Evolutionary conservation across 2,797 vertebrate genomes (phyloP), one percentile per base, ranked within the genome.

Genomic region (Chrysocyon brachyurus): DNA sequence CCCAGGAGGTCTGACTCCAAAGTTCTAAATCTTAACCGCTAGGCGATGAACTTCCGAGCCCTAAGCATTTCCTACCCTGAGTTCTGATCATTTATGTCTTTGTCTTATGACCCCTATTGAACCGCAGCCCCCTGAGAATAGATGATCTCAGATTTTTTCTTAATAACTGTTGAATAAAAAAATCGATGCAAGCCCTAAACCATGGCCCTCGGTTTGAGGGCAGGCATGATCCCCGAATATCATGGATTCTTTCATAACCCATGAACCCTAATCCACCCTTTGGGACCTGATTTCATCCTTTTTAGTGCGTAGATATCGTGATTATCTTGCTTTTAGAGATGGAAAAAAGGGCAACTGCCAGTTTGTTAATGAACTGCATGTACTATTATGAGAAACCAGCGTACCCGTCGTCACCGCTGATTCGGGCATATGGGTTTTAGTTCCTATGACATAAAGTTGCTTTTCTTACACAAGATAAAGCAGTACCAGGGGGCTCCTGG

Each of bases 121-220:
- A 75, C 52, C 56, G 15, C 70, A 81, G 24, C 31, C 90, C 19
- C 91, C 89, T 83, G 56, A 78, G 70, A 93, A 10, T 1, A 84
- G 40, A 28, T 82, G 61, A 70, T 31, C 33, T 61, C 82, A 79
- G 78, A 88, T 10, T 8, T 70, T 91, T 75, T n/a, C 52, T 97
- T 91, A 96, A 57, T 61, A 89, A 77, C 75, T 84, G 33, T 15
- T 59, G 64, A 96, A 40, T 72, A 24, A 81, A 86, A 92, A 59
- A 87, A 82, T 91, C 12, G 70, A 61, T 46, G 7, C 19, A 52
- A 59, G 28, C 36, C 28, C 63, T 83, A 83, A 90, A 61, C 79
- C n/a, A 84, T 11, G 56, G 40, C 28, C 36, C 36, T 57, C 46
- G 49, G 31, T 83, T 52, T 68, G 64, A 82, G 11, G 19, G 31